phyloP scores from a whole-genome alignment of 2,113 vertebrate species.

The Cacatua alba region DNA sequence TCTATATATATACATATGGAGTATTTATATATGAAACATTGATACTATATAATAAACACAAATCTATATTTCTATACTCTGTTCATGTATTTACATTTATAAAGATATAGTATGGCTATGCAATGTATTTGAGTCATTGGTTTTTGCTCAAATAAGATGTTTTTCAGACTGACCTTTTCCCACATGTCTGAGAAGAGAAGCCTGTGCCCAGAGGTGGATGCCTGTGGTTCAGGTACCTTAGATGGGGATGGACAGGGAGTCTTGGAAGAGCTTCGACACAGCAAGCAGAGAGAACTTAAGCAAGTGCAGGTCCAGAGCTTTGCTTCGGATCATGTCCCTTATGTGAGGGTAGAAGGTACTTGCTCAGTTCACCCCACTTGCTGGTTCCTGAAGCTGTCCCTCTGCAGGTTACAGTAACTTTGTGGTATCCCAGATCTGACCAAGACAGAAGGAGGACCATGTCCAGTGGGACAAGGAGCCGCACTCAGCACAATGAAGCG shows the following conservation, averaged over 20 bases:
- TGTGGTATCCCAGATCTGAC: background rate
- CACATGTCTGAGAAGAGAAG: background rate
- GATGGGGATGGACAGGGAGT: background rate
- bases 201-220: background rate
- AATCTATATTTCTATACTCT: background rate
- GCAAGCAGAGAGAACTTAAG: background rate
- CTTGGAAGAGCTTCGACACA: fast-evolving
- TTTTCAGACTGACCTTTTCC: background rate
- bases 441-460: background rate
- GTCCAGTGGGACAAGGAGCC: background rate
- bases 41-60: background rate
- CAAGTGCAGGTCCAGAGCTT: background rate
- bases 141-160: background rate
- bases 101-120: background rate
- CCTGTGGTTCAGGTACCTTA: background rate
- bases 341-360: background rate
- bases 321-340: background rate
- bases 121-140: background rate
- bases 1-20: background rate
- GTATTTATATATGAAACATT: background rate
- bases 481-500: fast-evolving
- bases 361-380: background rate
- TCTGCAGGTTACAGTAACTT: background rate
- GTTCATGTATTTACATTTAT: background rate
- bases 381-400: background rate